These are phyloP conservation scores for Glareola pratincola DNA, from an alignment of 2,113 vertebrate genomes.

Conservation along the genomic window DNA sequence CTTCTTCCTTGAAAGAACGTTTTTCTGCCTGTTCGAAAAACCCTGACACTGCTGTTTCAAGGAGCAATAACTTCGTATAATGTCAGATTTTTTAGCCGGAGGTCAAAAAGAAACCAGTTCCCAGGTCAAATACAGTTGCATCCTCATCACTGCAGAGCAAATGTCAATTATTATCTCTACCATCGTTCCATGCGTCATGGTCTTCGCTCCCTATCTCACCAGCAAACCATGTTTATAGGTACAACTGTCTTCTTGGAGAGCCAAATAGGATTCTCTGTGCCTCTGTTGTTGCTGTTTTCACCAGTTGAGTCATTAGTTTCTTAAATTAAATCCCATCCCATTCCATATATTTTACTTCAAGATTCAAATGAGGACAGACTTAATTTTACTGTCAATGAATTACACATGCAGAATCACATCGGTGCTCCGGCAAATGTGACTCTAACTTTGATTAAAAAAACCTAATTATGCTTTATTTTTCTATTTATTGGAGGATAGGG, in stretches of 20 bases:
- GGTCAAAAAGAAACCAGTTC: background rate
- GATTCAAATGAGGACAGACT: background rate
- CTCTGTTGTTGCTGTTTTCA: background rate
- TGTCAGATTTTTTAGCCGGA: background rate
- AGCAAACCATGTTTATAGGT: background rate
- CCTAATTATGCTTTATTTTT: background rate
- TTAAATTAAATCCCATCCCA: background rate
- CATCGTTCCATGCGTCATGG: background rate
- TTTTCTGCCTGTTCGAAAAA: background rate
- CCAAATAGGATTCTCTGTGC: background rate
- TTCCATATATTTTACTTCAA: background rate
- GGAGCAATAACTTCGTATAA: background rate
- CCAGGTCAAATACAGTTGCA: background rate
- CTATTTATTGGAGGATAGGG: background rate
- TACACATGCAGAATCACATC: background rate
- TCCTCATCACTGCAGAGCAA: background rate
- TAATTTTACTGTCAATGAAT: background rate
- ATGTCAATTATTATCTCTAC: background rate
- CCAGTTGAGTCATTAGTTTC: background rate
- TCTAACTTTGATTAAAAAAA: slow-evolving; percentile 12
- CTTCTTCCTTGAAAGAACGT: rapidly evolving
- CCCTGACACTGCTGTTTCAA: background rate
- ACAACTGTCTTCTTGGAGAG: background rate
- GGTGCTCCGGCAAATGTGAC: background rate
- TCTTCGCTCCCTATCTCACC: background rate